Percentiles rank a stretch among this genome's conserved stretches.
Conservation (phyloP, 2,888 invertebrate genomes). For the Cephus pygmeus region DNA sequence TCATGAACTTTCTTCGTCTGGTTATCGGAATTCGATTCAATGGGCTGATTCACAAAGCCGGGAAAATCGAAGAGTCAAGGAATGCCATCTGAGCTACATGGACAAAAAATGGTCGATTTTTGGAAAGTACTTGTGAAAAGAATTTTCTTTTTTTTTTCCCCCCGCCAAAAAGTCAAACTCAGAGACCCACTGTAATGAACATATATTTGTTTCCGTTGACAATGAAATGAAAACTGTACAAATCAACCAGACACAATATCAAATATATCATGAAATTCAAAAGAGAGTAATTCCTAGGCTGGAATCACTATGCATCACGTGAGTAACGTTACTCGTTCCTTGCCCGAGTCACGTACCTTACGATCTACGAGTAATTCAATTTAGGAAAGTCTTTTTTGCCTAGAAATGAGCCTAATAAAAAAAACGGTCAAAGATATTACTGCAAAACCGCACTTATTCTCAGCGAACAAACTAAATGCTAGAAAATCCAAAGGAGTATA, state of each 20-base stretch:
- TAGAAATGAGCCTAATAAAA: too few relatives aligned
- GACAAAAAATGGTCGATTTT: not conserved
- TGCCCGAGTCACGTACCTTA: slow-evolving; percentile 36
- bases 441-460: too few relatives aligned
- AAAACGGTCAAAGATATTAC: too few relatives aligned
- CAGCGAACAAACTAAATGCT: too few relatives aligned
- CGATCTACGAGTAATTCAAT: slow-evolving; percentile 33
- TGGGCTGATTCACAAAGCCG: not conserved
- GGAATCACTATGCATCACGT: slow-evolving; percentile 15
- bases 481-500: too few relatives aligned
- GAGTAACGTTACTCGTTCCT: slow-evolving; percentile 32
- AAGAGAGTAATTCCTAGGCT: too few relatives aligned
- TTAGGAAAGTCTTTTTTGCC: slow-evolving; percentile 21
- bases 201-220: not conserved
- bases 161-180: not conserved
- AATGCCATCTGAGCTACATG: not conserved
- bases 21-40: not conserved
- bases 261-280: too few relatives aligned
- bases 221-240: not conserved
- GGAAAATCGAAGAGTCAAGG: not conserved
- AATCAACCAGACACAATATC: too few relatives aligned
- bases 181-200: not conserved
- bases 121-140: not conserved
- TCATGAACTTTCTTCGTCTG: not conserved
- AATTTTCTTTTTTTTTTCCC: not conserved